Conservation (phyloP, 2,797 vertebrate genomes). For the Cossypha niveicapilla region DNA sequence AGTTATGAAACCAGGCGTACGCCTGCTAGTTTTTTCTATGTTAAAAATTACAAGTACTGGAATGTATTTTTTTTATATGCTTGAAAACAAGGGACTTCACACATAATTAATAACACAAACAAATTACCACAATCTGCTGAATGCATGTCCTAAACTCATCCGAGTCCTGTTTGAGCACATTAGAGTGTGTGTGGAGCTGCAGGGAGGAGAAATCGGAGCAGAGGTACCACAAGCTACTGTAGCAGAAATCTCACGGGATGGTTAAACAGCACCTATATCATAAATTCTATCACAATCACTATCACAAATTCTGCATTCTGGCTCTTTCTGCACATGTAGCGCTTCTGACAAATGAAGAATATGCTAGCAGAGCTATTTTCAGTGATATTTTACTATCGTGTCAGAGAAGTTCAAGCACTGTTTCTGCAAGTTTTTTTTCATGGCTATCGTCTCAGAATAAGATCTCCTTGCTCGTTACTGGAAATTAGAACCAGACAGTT, state of each 20-base stretch:
- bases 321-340: not conserved
- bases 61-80: not conserved
- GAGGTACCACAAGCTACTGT: not conserved
- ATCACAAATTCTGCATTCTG: not conserved
- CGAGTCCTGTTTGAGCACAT: not conserved
- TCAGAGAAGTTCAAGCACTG: not conserved
- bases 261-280: not conserved
- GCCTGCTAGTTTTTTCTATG: not conserved
- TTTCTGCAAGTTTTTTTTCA: not conserved
- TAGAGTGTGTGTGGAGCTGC: not conserved
- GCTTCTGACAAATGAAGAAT: not conserved
- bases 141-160: not conserved
- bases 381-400: not conserved
- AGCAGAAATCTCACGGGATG: not conserved
- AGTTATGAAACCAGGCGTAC: conserved; percentile 18
- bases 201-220: not conserved
- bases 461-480: not conserved
- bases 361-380: not conserved
- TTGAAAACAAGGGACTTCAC: not conserved
- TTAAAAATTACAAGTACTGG: not conserved
- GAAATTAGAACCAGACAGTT: not conserved
- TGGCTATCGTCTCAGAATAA: not conserved
- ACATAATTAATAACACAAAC: not conserved
- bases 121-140: not conserved
- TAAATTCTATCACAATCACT: no score